phyloP scores from a whole-genome alignment of 2,797 vertebrate genomes.

The Hozukius guyotensis region DNA sequence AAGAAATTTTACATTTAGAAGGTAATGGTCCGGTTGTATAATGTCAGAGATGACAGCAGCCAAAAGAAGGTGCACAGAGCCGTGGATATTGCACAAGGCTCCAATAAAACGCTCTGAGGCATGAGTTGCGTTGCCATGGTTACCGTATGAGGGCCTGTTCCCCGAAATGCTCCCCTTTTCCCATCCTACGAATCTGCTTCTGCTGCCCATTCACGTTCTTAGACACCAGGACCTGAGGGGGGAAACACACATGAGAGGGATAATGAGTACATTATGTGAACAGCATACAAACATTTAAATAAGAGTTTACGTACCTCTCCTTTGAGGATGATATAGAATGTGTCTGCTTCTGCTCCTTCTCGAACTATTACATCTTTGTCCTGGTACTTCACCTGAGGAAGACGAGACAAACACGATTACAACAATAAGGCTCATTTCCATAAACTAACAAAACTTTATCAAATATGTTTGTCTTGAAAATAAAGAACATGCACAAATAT shows the following conservation, averaged over 20 bases:
- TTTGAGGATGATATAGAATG: constrained; percentile 87
- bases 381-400: constrained; percentile 84
- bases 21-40: not conserved
- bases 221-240: constrained; percentile 82
- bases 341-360: constrained; percentile 84
- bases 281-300: not conserved
- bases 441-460: not conserved
- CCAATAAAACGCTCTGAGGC: constrained; percentile 22
- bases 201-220: constrained; percentile 79
- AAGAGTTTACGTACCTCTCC: constrained; percentile 79
- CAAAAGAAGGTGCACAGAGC: not conserved
- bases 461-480: not conserved
- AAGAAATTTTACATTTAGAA: not conserved
- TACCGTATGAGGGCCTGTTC: constrained; percentile 89
- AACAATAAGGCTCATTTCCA: not conserved
- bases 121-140: constrained; percentile 56
- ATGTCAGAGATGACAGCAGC: constrained; percentile 3
- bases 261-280: not conserved
- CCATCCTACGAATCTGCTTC: constrained; percentile 83
- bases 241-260: not conserved
- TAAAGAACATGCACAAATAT: not conserved
- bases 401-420: not conserved
- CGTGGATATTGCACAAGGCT: constrained; percentile 6
- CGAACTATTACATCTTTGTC: constrained; percentile 83
- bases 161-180: constrained; percentile 86